Conservation (phyloP, 2,888 invertebrate genomes). For the Ethmia dodecea region DNA sequence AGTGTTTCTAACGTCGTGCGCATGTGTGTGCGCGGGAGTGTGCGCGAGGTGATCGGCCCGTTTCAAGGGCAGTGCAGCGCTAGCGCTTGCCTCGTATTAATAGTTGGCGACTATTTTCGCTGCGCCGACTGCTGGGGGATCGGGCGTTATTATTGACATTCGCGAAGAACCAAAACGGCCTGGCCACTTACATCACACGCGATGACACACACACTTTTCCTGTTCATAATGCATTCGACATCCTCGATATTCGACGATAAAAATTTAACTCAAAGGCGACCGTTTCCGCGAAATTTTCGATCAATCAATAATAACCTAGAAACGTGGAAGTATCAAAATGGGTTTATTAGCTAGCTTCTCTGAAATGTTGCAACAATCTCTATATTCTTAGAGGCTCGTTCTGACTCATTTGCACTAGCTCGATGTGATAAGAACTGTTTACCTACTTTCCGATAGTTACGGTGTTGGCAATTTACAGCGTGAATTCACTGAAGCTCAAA, state of each 20-base stretch:
- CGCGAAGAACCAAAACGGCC: constrained; percentile 59
- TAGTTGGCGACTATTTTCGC: constrained; percentile 75
- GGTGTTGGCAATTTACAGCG: constrained; percentile 11
- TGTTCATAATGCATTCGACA: constrained; percentile 14
- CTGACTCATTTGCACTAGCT: constrained; percentile 16
- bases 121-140: constrained; percentile 60
- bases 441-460: constrained; percentile 16
- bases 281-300: not conserved
- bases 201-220: constrained; percentile 22
- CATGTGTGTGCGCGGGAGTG: constrained; percentile 47
- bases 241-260: not conserved
- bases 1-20: constrained; percentile 19
- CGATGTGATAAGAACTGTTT: constrained; percentile 19
- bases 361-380: not conserved
- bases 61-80: constrained; percentile 75
- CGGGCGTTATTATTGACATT: constrained; percentile 75
- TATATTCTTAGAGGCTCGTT: constrained; percentile 10
- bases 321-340: constrained; percentile 11
- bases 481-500: no score
- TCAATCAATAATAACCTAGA: constrained; percentile 13
- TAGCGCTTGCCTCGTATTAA: constrained; percentile 70
- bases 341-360: constrained; percentile 4
- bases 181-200: constrained; percentile 46
- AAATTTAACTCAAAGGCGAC: not conserved
- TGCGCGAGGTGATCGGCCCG: constrained; percentile 72